phyloP scores from a whole-genome alignment of 2,888 invertebrate species.

The Apamea anceps region DNA sequence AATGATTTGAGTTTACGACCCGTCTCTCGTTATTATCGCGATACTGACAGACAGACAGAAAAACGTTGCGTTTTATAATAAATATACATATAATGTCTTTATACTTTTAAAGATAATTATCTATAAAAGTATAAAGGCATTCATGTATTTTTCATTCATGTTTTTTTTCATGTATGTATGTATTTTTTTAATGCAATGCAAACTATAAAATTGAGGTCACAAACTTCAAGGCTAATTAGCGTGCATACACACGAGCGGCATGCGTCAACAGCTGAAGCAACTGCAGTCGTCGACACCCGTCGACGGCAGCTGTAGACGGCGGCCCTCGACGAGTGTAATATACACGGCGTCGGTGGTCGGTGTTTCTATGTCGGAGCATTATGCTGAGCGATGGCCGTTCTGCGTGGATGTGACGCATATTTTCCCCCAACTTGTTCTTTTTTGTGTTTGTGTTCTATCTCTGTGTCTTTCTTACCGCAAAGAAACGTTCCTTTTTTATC shows the following conservation, averaged over 20 bases:
- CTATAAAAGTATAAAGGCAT: too few relatives aligned
- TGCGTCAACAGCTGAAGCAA: neutral
- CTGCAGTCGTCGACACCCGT: neutral
- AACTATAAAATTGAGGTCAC: neutral
- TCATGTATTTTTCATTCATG: too few relatives aligned
- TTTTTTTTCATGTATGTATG: too few relatives aligned
- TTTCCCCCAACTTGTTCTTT: neutral
- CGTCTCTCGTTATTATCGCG: slow-evolving; percentile 25
- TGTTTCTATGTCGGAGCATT: too few relatives aligned
- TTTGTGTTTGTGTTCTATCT: too few relatives aligned
- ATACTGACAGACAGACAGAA: slow-evolving; percentile 11
- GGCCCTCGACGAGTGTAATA: neutral
- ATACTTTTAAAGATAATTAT: too few relatives aligned
- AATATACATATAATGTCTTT: too few relatives aligned
- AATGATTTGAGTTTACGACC: slow-evolving; percentile 51
- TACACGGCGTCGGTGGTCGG: too few relatives aligned
- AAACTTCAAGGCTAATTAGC: neutral
- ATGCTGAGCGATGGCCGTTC: neutral
- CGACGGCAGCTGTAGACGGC: too few relatives aligned
- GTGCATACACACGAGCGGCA: neutral
- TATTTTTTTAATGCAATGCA: neutral
- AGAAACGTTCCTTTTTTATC: too few relatives aligned
- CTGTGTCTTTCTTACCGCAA: too few relatives aligned
- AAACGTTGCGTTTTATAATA: slow-evolving; percentile 10
- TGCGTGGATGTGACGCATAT: neutral